Conservation (phyloP, 53 echinoderm and acorn worm species). For the Holothuria leucospilota region DNA sequence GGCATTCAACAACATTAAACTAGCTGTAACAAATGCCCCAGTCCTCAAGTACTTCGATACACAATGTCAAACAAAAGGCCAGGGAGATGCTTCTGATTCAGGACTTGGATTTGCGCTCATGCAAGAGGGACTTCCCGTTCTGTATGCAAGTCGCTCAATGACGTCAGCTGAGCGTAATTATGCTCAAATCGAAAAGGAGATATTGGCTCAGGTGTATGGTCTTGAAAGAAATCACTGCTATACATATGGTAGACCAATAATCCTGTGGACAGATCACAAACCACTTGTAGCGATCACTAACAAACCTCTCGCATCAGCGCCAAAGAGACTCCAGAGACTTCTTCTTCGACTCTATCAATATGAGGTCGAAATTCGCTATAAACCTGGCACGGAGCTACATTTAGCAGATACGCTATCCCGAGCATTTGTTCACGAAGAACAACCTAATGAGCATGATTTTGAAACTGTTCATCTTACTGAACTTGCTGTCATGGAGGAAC, state of each 20-base stretch:
- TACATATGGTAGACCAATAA: conserved; percentile 48
- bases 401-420: conserved; percentile 26
- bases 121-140: conserved; percentile 48
- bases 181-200: conserved; percentile 49
- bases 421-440: background rate
- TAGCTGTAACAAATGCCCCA: conserved; percentile 23
- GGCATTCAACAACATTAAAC: conserved; percentile 36
- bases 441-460: background rate
- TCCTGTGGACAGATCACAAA: conserved; percentile 57
- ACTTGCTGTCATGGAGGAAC: conserved; percentile 8
- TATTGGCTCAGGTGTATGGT: conserved; percentile 27
- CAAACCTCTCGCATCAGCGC: conserved; percentile 47
- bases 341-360: conserved; percentile 50
- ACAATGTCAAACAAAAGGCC: conserved; percentile 36
- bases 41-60: conserved; percentile 43
- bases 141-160: conserved; percentile 57
- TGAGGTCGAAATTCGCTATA: conserved; percentile 38
- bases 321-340: conserved; percentile 48
- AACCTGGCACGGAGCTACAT: conserved; percentile 44
- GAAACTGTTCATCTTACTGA: conserved; percentile 9
- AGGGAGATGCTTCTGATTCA: conserved; percentile 38
- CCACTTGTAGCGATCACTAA: conserved; percentile 52
- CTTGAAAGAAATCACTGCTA: conserved; percentile 32
- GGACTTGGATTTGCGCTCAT: conserved; percentile 42
- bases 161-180: conserved; percentile 37